Conservation (phyloP, 2,888 invertebrate genomes). For the Noctua janthina region DNA sequence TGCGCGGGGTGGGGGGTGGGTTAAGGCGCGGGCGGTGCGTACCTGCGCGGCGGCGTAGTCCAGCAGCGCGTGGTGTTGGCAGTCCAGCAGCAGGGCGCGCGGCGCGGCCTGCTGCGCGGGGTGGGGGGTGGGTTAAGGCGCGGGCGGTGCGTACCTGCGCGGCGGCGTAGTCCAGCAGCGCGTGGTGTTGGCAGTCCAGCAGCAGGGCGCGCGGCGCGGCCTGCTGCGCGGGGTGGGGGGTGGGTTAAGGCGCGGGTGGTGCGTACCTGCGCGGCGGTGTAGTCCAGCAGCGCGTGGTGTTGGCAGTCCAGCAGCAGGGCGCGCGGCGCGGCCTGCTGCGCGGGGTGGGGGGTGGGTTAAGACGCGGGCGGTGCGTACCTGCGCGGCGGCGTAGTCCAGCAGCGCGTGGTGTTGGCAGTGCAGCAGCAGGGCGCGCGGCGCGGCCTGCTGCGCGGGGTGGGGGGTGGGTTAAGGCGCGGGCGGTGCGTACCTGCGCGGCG, state of each 20-base stretch:
- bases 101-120: constrained; percentile 83
- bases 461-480: neutral
- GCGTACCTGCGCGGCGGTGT: constrained; percentile 75
- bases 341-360: constrained; percentile 67
- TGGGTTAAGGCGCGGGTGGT: accelerated
- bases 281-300: constrained; percentile 92
- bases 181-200: constrained; percentile 92
- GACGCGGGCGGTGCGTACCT: constrained; percentile 57
- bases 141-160: constrained; percentile 61
- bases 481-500: constrained; percentile 67
- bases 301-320: constrained; percentile 91
- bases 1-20: neutral
- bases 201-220: constrained; percentile 82
- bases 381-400: constrained; percentile 90
- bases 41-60: constrained; percentile 89
- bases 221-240: too few relatives aligned
- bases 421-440: constrained; percentile 86
- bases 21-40: neutral
- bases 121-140: accelerated
- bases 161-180: constrained; percentile 91
- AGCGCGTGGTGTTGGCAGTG: constrained; percentile 92
- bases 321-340: constrained; percentile 78
- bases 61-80: constrained; percentile 90
- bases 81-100: constrained; percentile 91
- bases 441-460: too few relatives aligned